Evolutionary conservation across 2,888 invertebrate species (phyloP), one percentile per base, ranked within the genome.

Genomic region (Creontiades dilutus): DNA sequence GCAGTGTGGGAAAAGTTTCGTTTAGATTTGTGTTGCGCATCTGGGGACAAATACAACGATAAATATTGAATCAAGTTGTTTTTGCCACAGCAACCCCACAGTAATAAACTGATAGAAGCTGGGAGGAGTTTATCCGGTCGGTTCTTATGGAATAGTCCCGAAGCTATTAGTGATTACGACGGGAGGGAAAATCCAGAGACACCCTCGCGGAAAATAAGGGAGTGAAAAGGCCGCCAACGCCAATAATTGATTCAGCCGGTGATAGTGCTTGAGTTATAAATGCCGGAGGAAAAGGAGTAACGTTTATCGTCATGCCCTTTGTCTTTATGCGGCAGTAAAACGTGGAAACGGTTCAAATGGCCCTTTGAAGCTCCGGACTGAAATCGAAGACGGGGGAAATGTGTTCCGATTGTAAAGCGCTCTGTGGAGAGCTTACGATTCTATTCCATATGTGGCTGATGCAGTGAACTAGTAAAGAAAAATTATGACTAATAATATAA

Each of bases 191-290:
- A 37, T 37, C 37, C 37, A n/a, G 57, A 68, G 68, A 68, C 68
- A 13, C 68, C 68, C 68, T 68, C 19, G 52, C 48, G 52, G 48
- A 52, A 52, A 82, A 52, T 48, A 48, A 61, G 37, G 46, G 19
- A 37, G 27, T 14, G 37, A 46, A 82, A 57, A 85, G 85, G 46
- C 57, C 28, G 57, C 28, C 55, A 57, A 52, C 57, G 57, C 27
- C 37, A 85, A 85, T 85, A 85, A 85, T 85, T 85, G 85, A 85
- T 85, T 85, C 85, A 61, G 61, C 52, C 85, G 85, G 28, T 57
- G 85, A 85, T 85, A 85, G 57, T 85, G 85, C 61, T 57, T 16
- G 37, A 52, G 85, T 85, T 85, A 85, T 85, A 85, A 85, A 61
- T 28, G 57, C 61, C 28, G 37, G n/a, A 37, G 23, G 57, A 28